These are phyloP conservation scores for Maconellicoccus hirsutus DNA, from an alignment of 1,140 invertebrate species.

Conservation along the genomic window DNA sequence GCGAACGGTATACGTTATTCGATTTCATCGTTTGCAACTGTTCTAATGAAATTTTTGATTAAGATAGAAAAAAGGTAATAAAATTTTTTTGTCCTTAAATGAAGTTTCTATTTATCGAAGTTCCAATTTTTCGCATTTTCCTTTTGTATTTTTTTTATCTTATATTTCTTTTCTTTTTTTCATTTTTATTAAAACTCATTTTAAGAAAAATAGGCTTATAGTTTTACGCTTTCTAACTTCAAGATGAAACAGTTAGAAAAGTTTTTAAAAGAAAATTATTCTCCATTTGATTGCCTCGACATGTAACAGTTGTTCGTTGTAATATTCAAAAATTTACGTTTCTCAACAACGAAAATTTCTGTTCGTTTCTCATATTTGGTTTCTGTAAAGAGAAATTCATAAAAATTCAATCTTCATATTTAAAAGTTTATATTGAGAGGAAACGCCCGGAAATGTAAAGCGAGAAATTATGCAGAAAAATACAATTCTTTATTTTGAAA, in stretches of 20 bases:
- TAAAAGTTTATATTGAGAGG: too few relatives aligned
- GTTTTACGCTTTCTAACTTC: not conserved
- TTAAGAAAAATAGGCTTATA: not conserved
- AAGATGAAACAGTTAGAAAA: not conserved
- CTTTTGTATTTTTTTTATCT: not conserved
- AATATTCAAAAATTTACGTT: not conserved
- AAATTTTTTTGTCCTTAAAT: not conserved
- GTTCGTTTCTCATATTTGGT: not conserved
- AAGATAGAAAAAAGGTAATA: not conserved
- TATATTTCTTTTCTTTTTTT: not conserved
- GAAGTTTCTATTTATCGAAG: not conserved
- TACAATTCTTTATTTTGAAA: too few relatives aligned
- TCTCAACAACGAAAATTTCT: not conserved
- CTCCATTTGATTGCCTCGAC: not conserved
- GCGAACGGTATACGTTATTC: not conserved
- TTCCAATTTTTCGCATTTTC: not conserved
- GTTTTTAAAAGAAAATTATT: conserved; percentile 1
- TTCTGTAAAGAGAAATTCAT: too few relatives aligned
- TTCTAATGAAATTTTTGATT: not conserved
- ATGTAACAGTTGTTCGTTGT: conserved; percentile 4
- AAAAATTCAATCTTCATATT: too few relatives aligned
- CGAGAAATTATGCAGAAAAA: too few relatives aligned
- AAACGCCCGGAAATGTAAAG: too few relatives aligned
- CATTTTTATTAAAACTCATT: not conserved
- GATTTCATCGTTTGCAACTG: not conserved